A percentile compares a stretch with the other conserved stretches of the same genome.
These are phyloP conservation scores for Ellobium chinense DNA, from an alignment of 2,888 invertebrate species.

Conservation along the genomic window DNA sequence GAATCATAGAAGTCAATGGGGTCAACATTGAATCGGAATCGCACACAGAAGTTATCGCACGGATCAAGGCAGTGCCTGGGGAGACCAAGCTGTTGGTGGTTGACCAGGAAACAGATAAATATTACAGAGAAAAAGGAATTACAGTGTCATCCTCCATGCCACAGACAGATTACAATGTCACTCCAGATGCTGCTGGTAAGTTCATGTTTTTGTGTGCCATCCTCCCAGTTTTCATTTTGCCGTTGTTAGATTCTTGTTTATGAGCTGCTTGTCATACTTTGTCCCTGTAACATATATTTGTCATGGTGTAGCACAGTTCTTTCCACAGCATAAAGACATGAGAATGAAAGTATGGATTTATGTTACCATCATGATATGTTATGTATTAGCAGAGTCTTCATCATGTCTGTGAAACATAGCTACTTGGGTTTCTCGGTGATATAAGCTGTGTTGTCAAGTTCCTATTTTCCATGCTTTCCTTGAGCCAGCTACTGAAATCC, in stretches of 20 bases:
- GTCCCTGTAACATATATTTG: too few relatives aligned
- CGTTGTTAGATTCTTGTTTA: neutral
- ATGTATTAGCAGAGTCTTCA: too few relatives aligned
- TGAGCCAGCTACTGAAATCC: too few relatives aligned
- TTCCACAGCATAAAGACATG: too few relatives aligned
- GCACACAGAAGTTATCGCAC: conserved; percentile 93
- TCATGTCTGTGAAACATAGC: too few relatives aligned
- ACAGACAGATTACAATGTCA: conserved; percentile 50
- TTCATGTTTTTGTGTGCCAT: neutral
- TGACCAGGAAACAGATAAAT: conserved; percentile 86
- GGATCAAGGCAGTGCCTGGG: conserved; percentile 90
- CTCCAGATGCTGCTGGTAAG: conserved; percentile 22
- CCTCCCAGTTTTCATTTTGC: neutral
- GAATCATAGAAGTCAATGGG: conserved; percentile 88
- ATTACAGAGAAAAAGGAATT: conserved; percentile 83
- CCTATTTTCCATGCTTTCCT: too few relatives aligned
- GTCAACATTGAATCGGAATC: conserved; percentile 91
- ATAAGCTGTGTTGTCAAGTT: too few relatives aligned
- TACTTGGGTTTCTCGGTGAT: too few relatives aligned
- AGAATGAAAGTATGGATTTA: too few relatives aligned
- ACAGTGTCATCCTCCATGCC: conserved; percentile 55
- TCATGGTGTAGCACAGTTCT: too few relatives aligned
- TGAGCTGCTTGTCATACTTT: too few relatives aligned
- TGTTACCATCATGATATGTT: too few relatives aligned
- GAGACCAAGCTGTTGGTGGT: conserved; percentile 94